Conservation (phyloP, 2,888 invertebrate genomes). For the Merodon equestris region DNA sequence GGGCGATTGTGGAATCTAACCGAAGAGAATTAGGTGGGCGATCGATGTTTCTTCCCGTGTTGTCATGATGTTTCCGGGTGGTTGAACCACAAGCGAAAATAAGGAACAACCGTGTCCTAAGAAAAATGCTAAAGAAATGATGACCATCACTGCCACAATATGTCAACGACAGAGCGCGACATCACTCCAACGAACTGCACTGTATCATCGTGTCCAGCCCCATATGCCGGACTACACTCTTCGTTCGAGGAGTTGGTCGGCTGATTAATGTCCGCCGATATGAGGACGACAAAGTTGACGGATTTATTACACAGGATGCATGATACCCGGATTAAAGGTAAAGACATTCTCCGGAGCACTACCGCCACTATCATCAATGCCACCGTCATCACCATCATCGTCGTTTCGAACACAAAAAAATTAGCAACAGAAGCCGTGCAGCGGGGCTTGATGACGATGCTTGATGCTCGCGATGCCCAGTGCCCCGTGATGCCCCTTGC, state of each 20-base stretch:
- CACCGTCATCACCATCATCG: constrained; percentile 25
- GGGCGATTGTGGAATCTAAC: constrained; percentile 54
- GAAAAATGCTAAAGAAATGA: neutral
- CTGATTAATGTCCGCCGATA: constrained; percentile 46
- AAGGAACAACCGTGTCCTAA: too few species aligned
- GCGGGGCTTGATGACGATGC: constrained; percentile 23
- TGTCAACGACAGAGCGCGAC: constrained; percentile 33
- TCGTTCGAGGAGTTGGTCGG: neutral
- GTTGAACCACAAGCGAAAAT: too few species aligned
- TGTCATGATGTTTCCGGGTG: too few species aligned
- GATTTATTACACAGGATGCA: constrained; percentile 60
- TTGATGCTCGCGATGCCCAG: neutral
- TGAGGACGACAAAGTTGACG: constrained; percentile 45
- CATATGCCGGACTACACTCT: constrained; percentile 30
- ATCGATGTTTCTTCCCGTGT: neutral
- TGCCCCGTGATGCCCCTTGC: neutral
- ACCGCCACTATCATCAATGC: too few species aligned
- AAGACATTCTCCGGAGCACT: constrained; percentile 31
- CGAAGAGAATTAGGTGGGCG: constrained; percentile 45
- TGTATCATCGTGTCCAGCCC: constrained; percentile 25
- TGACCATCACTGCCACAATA: constrained; percentile 37
- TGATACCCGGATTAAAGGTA: constrained; percentile 26
- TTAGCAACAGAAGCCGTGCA: constrained; percentile 53
- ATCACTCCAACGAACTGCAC: constrained; percentile 17
- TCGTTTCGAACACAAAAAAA: constrained; percentile 26